Conservation (phyloP, 2,888 invertebrate species). For the Cerastis leucographa region DNA sequence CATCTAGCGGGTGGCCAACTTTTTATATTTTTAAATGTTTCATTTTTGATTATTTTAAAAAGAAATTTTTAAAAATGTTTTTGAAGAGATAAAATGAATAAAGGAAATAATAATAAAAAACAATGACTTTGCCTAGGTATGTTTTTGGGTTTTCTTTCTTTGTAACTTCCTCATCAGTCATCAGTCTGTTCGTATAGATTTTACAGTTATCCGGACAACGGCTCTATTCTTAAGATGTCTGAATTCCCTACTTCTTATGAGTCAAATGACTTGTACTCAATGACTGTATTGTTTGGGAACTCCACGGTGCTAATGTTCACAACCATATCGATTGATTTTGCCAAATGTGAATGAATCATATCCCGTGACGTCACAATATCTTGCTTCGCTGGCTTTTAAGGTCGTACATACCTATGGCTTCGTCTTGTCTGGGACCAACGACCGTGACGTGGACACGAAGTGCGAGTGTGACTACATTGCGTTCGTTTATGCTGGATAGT, state of each 20-base stretch:
- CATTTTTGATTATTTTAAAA: too few species aligned
- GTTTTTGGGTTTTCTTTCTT: neutral
- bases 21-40: too few species aligned
- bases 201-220: neutral
- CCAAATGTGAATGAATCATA: conserved; percentile 38
- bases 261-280: neutral
- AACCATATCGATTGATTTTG: neutral
- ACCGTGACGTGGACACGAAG: neutral
- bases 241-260: conserved; percentile 8
- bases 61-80: too few species aligned
- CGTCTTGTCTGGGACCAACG: neutral
- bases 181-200: neutral
- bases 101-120: too few species aligned
- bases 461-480: neutral
- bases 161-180: neutral
- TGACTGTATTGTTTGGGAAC: conserved; percentile 2
- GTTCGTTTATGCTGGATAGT: neutral
- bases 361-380: conserved; percentile 41
- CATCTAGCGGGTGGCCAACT: too few species aligned
- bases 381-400: neutral
- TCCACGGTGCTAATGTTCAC: neutral
- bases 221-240: neutral
- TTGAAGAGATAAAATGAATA: too few species aligned
- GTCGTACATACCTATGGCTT: neutral
- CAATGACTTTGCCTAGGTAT: neutral